Evolutionary conservation across 1,140 invertebrate genomes (phyloP).

Genomic region (Drosophila miranda): DNA sequence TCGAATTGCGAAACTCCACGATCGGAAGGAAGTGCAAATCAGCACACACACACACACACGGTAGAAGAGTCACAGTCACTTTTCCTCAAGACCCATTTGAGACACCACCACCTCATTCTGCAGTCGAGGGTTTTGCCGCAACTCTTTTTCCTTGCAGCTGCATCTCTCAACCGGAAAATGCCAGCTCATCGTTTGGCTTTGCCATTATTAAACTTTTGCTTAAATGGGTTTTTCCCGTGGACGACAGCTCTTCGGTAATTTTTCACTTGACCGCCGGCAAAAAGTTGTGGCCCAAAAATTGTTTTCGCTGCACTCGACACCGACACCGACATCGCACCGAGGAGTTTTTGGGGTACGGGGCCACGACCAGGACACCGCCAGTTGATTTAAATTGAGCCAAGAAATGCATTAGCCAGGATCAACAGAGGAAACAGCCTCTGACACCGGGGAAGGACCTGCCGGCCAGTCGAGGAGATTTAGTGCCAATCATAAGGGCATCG

Average conservation of each 20-base stretch:
- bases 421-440: constrained; percentile 14
- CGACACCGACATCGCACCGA: neutral
- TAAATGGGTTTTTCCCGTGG: constrained; percentile 26
- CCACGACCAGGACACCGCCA: too few species aligned
- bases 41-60: neutral
- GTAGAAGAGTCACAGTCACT: too few species aligned
- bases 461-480: constrained; percentile 41
- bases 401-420: constrained; percentile 40
- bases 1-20: constrained; percentile 3
- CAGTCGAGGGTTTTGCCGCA: neutral
- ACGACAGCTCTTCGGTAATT: constrained; percentile 12
- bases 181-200: too few species aligned
- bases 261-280: constrained; percentile 30
- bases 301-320: constrained; percentile 29
- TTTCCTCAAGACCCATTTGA: neutral
- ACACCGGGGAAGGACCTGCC: constrained; percentile 1
- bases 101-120: too few species aligned
- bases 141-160: too few species aligned
- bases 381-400: constrained; percentile 6
- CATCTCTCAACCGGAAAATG: neutral
- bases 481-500: constrained; percentile 61
- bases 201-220: constrained; percentile 20
- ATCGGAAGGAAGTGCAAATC: constrained; percentile 2
- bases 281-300: constrained; percentile 16
- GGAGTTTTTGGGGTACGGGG: neutral